Percentiles rank a stretch among this genome's conserved stretches.
phyloP scores from a whole-genome alignment of 1,140 invertebrate genomes.

The Streblospio benedicti region DNA sequence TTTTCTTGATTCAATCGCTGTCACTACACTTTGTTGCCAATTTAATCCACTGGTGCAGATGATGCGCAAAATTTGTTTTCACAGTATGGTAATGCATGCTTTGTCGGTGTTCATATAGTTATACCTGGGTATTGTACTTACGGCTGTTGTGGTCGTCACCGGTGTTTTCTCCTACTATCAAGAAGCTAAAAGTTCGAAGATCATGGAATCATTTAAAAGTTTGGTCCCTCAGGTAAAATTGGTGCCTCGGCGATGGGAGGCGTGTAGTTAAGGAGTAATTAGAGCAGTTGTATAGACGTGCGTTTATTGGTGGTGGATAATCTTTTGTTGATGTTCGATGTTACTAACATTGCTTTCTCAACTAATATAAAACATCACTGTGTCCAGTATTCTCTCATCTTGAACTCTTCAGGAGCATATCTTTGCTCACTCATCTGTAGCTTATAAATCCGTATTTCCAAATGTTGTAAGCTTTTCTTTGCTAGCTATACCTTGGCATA shows the following conservation, averaged over 20 bases:
- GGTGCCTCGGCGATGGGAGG: no score
- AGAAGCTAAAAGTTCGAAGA: conserved; percentile 31
- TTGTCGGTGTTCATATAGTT: conserved; percentile 21
- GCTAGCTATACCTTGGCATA: conserved; percentile 43
- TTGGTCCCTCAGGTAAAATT: conserved; percentile 43
- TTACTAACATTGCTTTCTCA: neutral
- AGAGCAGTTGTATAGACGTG: no score
- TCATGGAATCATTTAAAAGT: conserved; percentile 42
- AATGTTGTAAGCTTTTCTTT: no score
- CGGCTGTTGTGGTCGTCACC: conserved; percentile 34
- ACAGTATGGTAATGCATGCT: no score
- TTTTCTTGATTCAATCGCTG: no score
- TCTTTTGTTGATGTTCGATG: neutral
- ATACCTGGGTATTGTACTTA: conserved; percentile 40
- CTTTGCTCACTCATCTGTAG: no score
- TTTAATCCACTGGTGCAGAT: no score
- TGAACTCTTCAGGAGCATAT: neutral
- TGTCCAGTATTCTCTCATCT: neutral
- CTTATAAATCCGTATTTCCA: no score
- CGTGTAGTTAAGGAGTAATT: no score
- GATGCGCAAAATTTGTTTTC: no score
- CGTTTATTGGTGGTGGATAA: neutral
- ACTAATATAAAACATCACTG: neutral
- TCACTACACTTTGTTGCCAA: no score
- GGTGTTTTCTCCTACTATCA: conserved; percentile 39